A percentile compares a stretch with the other conserved stretches of the same genome.
These are phyloP conservation scores for Styela plicata DNA, from an alignment of 23 tunicate genomes.

Conservation along the genomic window DNA sequence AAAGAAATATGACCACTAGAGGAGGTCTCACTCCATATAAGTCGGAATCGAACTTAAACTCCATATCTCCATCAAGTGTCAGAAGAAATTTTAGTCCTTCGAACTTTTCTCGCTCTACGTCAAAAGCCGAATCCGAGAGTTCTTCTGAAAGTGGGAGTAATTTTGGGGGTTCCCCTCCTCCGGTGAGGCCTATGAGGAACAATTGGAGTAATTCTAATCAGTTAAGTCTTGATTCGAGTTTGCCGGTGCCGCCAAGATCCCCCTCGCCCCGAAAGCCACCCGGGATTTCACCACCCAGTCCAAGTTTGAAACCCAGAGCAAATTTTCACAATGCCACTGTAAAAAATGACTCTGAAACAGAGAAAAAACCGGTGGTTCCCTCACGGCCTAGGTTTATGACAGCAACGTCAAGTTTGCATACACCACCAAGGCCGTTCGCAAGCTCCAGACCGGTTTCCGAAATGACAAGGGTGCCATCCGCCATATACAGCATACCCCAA, in stretches of 20 bases:
- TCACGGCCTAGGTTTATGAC: conserved; percentile 4
- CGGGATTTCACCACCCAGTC: background rate
- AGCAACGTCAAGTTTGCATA: background rate
- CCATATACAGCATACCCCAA: background rate
- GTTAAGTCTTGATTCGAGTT: too few relatives aligned
- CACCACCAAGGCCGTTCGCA: background rate
- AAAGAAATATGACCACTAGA: background rate
- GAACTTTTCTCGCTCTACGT: too few relatives aligned
- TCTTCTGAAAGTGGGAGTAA: too few relatives aligned
- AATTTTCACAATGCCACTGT: background rate
- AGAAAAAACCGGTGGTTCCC: background rate
- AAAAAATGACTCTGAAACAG: too few relatives aligned
- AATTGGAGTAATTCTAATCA: background rate
- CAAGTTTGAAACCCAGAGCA: background rate
- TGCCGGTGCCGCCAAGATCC: too few relatives aligned
- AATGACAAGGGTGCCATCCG: background rate
- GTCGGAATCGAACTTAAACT: background rate
- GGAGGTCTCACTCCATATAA: conserved; percentile 1
- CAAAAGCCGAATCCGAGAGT: background rate
- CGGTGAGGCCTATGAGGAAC: background rate
- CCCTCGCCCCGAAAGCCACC: background rate
- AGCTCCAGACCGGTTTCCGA: background rate
- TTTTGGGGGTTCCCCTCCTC: background rate
- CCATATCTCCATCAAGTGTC: background rate
- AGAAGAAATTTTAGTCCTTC: background rate